These are phyloP conservation scores for Trichomalopsis sarcophagae DNA, from an alignment of 1,140 invertebrate genomes.

Conservation along the genomic window DNA sequence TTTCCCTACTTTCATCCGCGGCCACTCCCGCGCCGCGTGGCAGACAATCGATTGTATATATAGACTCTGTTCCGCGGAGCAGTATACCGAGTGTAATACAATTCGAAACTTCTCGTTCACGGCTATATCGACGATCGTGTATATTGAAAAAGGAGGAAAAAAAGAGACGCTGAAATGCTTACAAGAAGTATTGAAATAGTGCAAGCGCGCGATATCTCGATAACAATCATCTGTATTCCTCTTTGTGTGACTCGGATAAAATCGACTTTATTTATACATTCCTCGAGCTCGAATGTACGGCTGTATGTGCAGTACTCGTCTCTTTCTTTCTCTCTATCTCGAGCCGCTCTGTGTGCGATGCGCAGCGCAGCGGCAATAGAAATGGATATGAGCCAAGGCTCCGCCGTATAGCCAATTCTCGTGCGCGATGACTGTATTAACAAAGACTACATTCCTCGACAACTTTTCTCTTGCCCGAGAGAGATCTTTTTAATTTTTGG, in stretches of 20 bases:
- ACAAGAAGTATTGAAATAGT: slow-evolving; percentile 23
- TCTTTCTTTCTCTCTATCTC: neutral
- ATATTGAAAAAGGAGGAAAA: neutral
- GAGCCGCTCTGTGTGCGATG: too few relatives aligned
- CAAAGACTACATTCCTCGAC: neutral
- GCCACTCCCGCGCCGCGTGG: too few relatives aligned
- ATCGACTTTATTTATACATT: slow-evolving; percentile 53
- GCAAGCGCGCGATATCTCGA: slow-evolving; percentile 52
- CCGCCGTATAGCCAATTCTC: neutral
- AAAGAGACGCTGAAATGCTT: neutral
- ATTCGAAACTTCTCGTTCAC: too few relatives aligned
- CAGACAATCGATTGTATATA: neutral
- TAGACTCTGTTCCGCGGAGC: neutral
- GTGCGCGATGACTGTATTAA: neutral
- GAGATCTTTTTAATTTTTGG: neutral
- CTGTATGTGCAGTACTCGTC: too few relatives aligned
- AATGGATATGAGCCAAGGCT: slow-evolving; percentile 55
- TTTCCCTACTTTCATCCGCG: neutral
- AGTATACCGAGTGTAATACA: too few relatives aligned
- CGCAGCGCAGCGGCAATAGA: slow-evolving; percentile 12
- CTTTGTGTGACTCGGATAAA: slow-evolving; percentile 48
- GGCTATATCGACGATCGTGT: neutral
- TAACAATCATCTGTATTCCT: slow-evolving; percentile 58
- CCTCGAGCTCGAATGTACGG: slow-evolving; percentile 21
- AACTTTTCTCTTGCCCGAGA: neutral